These are phyloP conservation scores for Phylloscopus collybita DNA, from an alignment of 2,797 vertebrate genomes.

Conservation along the genomic window DNA sequence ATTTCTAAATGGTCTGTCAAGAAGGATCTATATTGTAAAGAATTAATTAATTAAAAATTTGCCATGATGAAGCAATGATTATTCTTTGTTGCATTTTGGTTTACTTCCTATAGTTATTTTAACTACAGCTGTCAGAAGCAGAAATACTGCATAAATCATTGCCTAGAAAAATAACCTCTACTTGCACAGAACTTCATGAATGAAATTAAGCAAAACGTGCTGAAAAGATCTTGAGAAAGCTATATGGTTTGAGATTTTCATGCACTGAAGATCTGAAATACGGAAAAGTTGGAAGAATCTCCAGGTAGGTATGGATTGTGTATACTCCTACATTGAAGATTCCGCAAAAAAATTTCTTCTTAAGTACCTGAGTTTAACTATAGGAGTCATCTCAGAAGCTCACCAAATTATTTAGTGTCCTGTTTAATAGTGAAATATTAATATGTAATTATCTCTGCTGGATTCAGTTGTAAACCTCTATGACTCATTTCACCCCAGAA, in stretches of 20 bases:
- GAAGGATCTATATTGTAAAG: not conserved
- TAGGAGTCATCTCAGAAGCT: not conserved
- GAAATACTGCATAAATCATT: not conserved
- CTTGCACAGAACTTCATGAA: not conserved
- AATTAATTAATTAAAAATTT: not conserved
- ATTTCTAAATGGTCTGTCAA: not conserved
- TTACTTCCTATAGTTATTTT: not conserved
- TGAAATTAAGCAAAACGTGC: not conserved
- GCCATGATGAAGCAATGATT: not conserved
- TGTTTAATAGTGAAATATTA: not conserved
- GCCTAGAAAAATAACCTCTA: not conserved
- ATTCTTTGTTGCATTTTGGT: not conserved
- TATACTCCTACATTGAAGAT: not conserved
- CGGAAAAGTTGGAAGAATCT: not conserved
- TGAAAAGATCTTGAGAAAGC: not conserved
- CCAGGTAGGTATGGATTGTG: not conserved
- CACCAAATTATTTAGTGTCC: not conserved
- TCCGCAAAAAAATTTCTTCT: not conserved
- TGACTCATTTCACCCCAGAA: not conserved
- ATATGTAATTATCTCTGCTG: not conserved
- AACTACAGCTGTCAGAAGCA: not conserved
- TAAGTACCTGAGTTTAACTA: not conserved
- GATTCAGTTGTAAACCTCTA: not conserved
- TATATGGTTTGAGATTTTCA: not conserved
- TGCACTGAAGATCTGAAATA: not conserved